Percentiles rank a stretch among this genome's conserved stretches.
Evolutionary conservation across 35 echinoderm and acorn worm species (phyloP).

Genomic region (Apostichopus parvimensis): DNA sequence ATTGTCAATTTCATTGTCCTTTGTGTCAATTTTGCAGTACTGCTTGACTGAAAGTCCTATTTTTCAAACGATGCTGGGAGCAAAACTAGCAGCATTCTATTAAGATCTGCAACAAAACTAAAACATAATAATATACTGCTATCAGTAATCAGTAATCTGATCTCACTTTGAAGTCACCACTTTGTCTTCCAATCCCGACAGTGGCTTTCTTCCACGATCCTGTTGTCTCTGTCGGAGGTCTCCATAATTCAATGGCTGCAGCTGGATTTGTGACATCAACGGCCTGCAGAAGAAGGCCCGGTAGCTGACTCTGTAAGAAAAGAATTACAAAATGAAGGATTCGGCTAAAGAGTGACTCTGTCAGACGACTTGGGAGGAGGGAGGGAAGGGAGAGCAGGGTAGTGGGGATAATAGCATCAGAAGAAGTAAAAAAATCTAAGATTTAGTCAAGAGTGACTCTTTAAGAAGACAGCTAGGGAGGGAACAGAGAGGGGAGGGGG

Average conservation of each 20-base stretch:
- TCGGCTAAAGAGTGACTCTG: neutral
- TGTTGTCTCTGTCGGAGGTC: neutral
- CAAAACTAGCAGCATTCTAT: no score
- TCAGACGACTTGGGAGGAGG: neutral
- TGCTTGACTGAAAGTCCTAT: no score
- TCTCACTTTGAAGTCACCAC: conserved; percentile 40
- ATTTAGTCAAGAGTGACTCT: no score
- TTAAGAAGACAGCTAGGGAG: neutral
- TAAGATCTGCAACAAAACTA: no score
- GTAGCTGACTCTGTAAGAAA: neutral
- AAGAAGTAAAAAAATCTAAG: no score
- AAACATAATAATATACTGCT: no score
- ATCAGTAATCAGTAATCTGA: no score
- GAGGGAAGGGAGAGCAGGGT: no score
- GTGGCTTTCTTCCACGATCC: conserved; percentile 21
- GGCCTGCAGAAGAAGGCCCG: neutral
- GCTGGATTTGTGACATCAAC: conserved; percentile 2
- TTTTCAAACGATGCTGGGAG: no score
- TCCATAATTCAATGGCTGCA: conserved; percentile 4
- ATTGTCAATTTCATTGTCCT: neutral
- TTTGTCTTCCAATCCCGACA: conserved; percentile 43
- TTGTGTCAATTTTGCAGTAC: no score
- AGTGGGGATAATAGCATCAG: no score
- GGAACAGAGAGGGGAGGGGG: neutral
- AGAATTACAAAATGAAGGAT: neutral